A percentile compares a stretch with the other conserved stretches of the same genome.
phyloP scores from a whole-genome alignment of 2,797 vertebrate species.

The Denticeps clupeoides region DNA sequence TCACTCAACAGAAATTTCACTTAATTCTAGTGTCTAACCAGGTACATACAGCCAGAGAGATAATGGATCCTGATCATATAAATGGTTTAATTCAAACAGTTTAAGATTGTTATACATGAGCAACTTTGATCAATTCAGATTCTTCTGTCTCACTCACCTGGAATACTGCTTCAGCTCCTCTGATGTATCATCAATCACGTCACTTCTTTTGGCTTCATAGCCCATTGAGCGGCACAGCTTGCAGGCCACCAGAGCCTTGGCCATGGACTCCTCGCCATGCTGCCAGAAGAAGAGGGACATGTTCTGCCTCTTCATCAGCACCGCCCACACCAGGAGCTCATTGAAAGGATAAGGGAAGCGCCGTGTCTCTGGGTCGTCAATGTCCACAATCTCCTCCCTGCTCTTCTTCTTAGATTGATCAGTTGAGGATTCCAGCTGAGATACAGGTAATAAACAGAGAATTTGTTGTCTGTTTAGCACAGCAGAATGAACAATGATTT shows the following conservation, averaged over 20 bases:
- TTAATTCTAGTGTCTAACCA: too few species aligned
- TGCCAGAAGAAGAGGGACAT: constrained; percentile 99
- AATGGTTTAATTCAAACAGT: too few species aligned
- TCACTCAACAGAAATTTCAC: not conserved
- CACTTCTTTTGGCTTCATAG: constrained; percentile 96
- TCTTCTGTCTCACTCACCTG: constrained; percentile 59
- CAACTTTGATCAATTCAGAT: too few species aligned
- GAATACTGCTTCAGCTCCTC: constrained; percentile 95
- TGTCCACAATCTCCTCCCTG: constrained; percentile 96
- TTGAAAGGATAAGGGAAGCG: constrained; percentile 95
- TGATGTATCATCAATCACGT: constrained; percentile 93
- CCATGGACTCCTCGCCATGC: constrained; percentile 97
- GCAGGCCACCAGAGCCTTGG: constrained; percentile 93
- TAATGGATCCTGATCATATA: too few species aligned
- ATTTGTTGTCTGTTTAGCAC: not conserved
- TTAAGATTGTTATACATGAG: too few species aligned
- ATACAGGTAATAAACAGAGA: not conserved
- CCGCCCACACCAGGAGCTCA: constrained; percentile 92
- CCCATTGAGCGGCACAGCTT: constrained; percentile 93
- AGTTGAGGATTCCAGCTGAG: constrained; percentile 67
- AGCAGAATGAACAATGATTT: not conserved
- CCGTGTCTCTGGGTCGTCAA: constrained; percentile 90
- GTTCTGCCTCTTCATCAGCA: constrained; percentile 95
- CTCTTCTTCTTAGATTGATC: constrained; percentile 90
- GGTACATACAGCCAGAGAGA: too few species aligned